phyloP scores from a whole-genome alignment of 2,797 vertebrate species.

The Balearica regulorum region DNA sequence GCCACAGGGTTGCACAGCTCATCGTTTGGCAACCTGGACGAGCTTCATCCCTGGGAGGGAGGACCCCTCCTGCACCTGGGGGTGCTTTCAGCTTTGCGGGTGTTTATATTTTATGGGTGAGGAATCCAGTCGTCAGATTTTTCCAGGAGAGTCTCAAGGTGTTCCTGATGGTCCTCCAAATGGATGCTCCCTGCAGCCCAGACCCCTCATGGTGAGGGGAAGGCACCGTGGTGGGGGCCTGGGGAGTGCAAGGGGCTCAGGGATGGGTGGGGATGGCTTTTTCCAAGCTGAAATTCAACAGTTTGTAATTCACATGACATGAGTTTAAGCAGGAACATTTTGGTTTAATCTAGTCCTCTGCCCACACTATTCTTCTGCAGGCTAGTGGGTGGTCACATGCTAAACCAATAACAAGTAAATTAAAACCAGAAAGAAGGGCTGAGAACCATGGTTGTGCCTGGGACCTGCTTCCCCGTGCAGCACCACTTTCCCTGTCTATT shows the following conservation, averaged over 20 bases:
- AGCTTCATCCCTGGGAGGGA: not conserved
- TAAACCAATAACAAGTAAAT: not conserved
- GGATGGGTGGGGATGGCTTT: rapidly evolving
- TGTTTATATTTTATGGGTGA: not conserved
- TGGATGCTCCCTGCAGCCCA: rapidly evolving
- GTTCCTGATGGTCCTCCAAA: not conserved
- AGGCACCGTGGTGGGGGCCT: rapidly evolving
- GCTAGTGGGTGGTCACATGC: not conserved
- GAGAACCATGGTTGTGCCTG: not conserved
- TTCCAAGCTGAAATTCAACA: not conserved
- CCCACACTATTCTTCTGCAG: not conserved
- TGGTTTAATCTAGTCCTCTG: not conserved
- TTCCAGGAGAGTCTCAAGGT: not conserved
- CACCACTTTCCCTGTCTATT: not conserved
- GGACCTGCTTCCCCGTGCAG: not conserved
- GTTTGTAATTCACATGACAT: not conserved
- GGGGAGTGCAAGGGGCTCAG: not conserved
- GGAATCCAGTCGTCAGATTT: not conserved
- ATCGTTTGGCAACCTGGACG: rapidly evolving
- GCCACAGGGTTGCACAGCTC: not conserved
- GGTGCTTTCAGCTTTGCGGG: not conserved
- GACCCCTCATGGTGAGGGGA: rapidly evolving
- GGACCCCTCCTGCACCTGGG: rapidly evolving
- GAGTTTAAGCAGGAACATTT: not conserved
- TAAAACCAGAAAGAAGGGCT: not conserved